Conservation (phyloP, 2,888 invertebrate genomes). For the Plutella xylostella region DNA sequence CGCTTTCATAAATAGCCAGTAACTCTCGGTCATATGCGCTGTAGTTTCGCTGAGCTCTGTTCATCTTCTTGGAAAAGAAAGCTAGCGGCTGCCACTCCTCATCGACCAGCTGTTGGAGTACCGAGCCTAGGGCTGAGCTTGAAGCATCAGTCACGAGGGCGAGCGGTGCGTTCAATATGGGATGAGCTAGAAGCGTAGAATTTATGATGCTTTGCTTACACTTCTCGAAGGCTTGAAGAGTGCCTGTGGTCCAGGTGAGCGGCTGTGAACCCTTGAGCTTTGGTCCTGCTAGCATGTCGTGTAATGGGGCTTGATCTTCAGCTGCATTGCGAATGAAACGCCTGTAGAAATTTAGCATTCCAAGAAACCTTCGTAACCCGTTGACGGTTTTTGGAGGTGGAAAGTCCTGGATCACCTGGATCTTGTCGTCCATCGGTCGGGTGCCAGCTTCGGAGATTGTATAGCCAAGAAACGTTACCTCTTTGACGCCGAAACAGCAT, state of each 20-base stretch:
- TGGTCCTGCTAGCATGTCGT: constrained; percentile 22
- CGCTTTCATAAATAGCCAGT: constrained; percentile 25
- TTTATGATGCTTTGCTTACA: constrained; percentile 22
- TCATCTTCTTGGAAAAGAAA: constrained; percentile 29
- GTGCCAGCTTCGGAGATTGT: constrained; percentile 23
- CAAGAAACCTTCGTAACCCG: constrained; percentile 20
- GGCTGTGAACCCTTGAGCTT: constrained; percentile 23
- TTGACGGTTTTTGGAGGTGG: constrained; percentile 18
- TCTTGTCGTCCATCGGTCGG: constrained; percentile 26
- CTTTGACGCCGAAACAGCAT: too few species aligned
- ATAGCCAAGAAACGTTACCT: too few species aligned
- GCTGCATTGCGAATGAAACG: constrained; percentile 25
- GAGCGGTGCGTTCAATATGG: constrained; percentile 19
- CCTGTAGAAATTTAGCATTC: constrained; percentile 23
- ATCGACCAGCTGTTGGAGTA: constrained; percentile 25
- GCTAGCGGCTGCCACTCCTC: constrained; percentile 25
- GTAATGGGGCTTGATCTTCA: constrained; percentile 27
- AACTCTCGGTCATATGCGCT: constrained; percentile 32
- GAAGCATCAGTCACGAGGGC: constrained; percentile 29
- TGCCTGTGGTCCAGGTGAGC: constrained; percentile 16
- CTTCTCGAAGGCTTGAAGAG: constrained; percentile 19
- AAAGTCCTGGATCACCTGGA: constrained; percentile 21
- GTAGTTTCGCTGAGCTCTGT: constrained; percentile 23
- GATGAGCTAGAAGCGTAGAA: constrained; percentile 24
- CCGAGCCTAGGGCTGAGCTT: constrained; percentile 28